Evolutionary conservation across 2,888 invertebrate species (phyloP), one percentile per base, ranked within the genome.

Genomic region (Melinopterus prodromus): DNA sequence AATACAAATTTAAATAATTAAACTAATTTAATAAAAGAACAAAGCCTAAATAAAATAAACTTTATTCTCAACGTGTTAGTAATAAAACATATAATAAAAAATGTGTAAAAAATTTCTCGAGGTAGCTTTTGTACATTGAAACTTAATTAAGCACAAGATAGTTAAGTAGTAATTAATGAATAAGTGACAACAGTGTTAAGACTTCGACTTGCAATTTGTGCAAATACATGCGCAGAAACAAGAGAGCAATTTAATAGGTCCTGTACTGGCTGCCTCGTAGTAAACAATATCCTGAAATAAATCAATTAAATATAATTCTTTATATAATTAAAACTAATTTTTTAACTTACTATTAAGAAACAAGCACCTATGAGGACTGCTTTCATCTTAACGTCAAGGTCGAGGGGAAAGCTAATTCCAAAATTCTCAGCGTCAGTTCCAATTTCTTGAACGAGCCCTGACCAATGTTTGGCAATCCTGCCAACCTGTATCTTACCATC

Each of bases 351-450:
- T 86, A 95, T 93, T 74, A 95, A 90, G 87, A 95, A 93, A 85
- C 94, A 93, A 16, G 94, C 94, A 77, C 94, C 95, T 16, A 95
- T 88, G 82, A 95, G 89, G 6, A 94, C 92, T 0, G 94, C 94
- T 86, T 95, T 95, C 89, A 94, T 93, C 87, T 93, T 93, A 76
- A 94, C 94, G 87, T 96, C 96, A 85, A 97, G 90, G 87, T 97
- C 96, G 90, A 94, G 90, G 0, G 97, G 97, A 88, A 97, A 97
- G 12, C 92, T 92, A 80, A 97, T 93, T 37, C 96, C 96, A 88
- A 97, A 97, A 87, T 93, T 93, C 88, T 97, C 96, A 0, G 95
- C 91, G 88, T 96, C 95, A 0, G 96, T 95, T 87, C 96, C 95
- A 15, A 92, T 88, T 90, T 96, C 96, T 78, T 94, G 92, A 1